Conservation (phyloP, 2,888 invertebrate genomes). For the Athrips mouffetella region DNA sequence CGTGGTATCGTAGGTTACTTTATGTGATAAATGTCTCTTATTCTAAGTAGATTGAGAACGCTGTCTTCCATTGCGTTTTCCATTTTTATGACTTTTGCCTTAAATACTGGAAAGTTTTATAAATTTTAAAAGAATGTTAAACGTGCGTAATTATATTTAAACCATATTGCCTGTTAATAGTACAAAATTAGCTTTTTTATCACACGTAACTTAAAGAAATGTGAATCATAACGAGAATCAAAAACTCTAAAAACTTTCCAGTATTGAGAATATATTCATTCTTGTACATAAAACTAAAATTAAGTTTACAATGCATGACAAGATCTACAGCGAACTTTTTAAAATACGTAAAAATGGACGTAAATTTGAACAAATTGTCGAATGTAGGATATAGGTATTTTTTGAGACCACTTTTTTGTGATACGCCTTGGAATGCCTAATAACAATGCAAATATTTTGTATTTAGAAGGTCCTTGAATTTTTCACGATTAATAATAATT, state of each 20-base stretch:
- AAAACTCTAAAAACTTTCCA: conserved; percentile 21
- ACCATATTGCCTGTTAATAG: neutral
- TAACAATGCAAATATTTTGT: conserved; percentile 52
- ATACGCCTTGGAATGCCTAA: conserved; percentile 53
- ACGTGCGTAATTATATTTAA: neutral
- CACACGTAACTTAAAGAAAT: neutral
- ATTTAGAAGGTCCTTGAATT: conserved; percentile 18
- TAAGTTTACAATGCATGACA: conserved; percentile 64
- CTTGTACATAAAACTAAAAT: conserved; percentile 54
- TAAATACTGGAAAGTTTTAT: neutral
- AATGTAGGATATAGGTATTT: too few species aligned
- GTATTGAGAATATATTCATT: conserved; percentile 27
- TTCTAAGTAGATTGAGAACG: conserved; percentile 55
- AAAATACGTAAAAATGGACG: conserved; percentile 49
- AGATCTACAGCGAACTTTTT: conserved; percentile 45
- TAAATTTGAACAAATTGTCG: conserved; percentile 61
- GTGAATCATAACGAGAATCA: neutral
- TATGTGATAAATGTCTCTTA: conserved; percentile 70
- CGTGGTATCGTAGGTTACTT: conserved; percentile 64
- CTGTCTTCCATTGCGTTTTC: conserved; percentile 72
- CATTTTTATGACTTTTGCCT: conserved; percentile 35
- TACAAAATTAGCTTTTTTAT: neutral
- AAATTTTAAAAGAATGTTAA: neutral
- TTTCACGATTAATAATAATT: conserved; percentile 43
- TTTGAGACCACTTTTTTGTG: too few species aligned